Base-by-base conservation (phyloP, 2,888 invertebrate species). In the Tachina grossa region DNA sequence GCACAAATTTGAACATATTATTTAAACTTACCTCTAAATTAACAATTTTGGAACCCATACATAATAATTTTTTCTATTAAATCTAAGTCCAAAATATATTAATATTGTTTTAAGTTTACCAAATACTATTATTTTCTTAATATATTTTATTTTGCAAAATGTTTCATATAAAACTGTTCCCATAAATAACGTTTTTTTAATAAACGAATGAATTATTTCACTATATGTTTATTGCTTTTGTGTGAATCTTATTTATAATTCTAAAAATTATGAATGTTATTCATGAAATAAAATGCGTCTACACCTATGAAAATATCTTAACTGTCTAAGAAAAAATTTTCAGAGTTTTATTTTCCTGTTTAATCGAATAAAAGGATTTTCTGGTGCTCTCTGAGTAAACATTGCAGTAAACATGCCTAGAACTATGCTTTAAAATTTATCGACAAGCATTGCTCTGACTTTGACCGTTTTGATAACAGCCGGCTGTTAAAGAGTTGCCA, bases 31-130 rank as follows among this genome's bases (percentile, higher is more conserved):
- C 97, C 96, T 97, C 96, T 94, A 96, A 94, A 93, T 96, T 95
- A 93, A 96, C 94, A 94, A 95, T 96, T 94, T 96, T 96, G 95
- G 96, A 95, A 96, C 95, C 96, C 97, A 97, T 97, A 97, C 97
- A 97, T 96, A 96, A 95, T 95, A 92, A 80, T 89, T 87, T 88
- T 86, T 88, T 65, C 55, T 84, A 80, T 76, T 87, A 75, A 87
- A 93, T 51, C 74, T 80, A 51, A 69, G 59, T 55, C 75, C 68
- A 79, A 77, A 83, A 68, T 66, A 66, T 49, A 31, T 31, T 31
- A 45, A 47, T 9, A 45, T n/a, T 68, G 51, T 39, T 59, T 77
- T 55, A 31, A 22, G 16, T 75, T 57, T 47, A 65, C 66, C 49
- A 74, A 79, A 53, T 68, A 51, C 72, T 76, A 41, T 79, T 39